These are phyloP conservation scores for Hemibagrus guttatus DNA, from an alignment of 2,797 vertebrate species.

Conservation along the genomic window DNA sequence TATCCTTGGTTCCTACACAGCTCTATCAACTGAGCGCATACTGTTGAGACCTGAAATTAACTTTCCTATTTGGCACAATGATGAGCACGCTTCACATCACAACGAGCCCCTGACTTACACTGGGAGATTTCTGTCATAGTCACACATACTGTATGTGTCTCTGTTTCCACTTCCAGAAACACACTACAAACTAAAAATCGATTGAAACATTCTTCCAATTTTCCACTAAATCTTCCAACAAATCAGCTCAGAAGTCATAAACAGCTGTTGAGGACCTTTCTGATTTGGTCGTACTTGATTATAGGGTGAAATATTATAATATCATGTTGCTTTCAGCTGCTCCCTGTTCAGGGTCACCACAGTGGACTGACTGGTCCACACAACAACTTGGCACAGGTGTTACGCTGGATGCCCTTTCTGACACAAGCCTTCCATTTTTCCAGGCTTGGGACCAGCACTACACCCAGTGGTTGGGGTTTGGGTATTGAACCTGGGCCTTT, in stretches of 20 bases:
- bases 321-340: too few relatives aligned
- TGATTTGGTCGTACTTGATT: neutral
- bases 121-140: conserved; percentile 20
- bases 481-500: too few relatives aligned
- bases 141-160: neutral
- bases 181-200: neutral
- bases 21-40: neutral
- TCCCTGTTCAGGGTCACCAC: too few relatives aligned
- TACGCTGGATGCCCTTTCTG: too few relatives aligned
- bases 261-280: neutral
- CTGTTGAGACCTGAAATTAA: conserved; percentile 1
- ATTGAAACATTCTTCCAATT: neutral
- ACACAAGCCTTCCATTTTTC: too few relatives aligned
- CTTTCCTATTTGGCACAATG: conserved; percentile 9
- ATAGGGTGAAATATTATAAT: neutral
- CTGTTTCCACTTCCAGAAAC: neutral
- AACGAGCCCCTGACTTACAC: conserved; percentile 3
- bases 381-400: too few relatives aligned
- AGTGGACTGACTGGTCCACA: too few relatives aligned
- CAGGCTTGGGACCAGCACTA: too few relatives aligned
- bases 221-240: neutral
- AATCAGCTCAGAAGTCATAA: conserved; percentile 7
- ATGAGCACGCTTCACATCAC: neutral
- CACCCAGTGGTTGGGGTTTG: too few relatives aligned
- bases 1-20: too few relatives aligned